These are phyloP conservation scores for Boleophthalmus pectinirostris DNA, from an alignment of 2,113 vertebrate species.

Conservation along the genomic window DNA sequence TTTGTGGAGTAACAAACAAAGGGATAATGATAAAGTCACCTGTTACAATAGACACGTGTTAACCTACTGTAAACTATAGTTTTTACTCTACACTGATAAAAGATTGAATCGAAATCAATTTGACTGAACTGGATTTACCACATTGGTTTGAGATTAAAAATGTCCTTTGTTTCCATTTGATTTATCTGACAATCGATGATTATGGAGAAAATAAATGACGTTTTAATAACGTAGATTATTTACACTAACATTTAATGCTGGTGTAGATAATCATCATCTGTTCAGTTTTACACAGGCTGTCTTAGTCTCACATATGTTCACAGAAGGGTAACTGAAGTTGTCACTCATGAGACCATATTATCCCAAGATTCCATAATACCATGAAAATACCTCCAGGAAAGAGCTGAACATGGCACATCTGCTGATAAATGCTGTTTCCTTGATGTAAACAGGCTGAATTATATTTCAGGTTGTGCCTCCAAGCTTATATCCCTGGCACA, in stretches of 20 bases:
- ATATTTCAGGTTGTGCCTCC: not conserved
- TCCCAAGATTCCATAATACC: not conserved
- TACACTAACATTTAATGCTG: too few species aligned
- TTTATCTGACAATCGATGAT: too few species aligned
- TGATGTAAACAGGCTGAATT: not conserved
- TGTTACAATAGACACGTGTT: slow-evolving; percentile 7
- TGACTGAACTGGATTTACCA: too few species aligned
- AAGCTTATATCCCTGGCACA: not conserved
- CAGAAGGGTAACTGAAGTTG: too few species aligned
- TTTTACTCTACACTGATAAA: too few species aligned
- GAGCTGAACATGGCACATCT: not conserved
- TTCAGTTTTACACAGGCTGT: too few species aligned
- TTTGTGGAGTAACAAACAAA: slow-evolving; percentile 43
- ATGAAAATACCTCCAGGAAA: not conserved
- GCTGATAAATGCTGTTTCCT: not conserved
- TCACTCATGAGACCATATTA: not conserved
- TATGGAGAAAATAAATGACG: too few species aligned
- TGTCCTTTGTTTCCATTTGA: too few species aligned
- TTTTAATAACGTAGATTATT: too few species aligned
- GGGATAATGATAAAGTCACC: slow-evolving; percentile 34
- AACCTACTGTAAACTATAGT: not conserved
- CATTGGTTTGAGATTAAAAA: too few species aligned
- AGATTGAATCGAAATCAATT: too few species aligned
- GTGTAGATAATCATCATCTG: too few species aligned
- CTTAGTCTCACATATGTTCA: not conserved